phyloP scores from a whole-genome alignment of 2,888 invertebrate genomes.

The Pristionchus fissidentatus region DNA sequence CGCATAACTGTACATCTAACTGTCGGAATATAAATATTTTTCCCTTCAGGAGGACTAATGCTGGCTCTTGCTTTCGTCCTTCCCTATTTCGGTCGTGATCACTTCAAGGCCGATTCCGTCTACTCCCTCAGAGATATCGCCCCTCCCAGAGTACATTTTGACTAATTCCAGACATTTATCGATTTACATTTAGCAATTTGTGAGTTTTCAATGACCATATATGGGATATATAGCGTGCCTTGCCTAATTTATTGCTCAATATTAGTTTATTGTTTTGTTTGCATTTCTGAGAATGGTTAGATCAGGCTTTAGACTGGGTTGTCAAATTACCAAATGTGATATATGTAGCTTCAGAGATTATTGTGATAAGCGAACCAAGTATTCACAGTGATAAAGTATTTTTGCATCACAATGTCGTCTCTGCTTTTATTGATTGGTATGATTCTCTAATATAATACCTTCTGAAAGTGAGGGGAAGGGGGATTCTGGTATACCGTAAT shows the following conservation, averaged over 20 bases:
- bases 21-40: neutral
- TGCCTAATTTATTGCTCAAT: too few relatives aligned
- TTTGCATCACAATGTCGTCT: neutral
- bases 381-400: slow-evolving; percentile 20
- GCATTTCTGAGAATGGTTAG: too few relatives aligned
- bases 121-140: slow-evolving; percentile 9
- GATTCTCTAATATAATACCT: neutral
- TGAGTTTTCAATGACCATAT: too few relatives aligned
- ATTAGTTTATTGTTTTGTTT: too few relatives aligned
- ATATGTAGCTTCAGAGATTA: neutral
- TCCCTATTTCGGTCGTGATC: slow-evolving; percentile 54
- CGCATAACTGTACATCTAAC: neutral
- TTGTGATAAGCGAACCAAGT: slow-evolving; percentile 5
- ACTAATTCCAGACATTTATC: neutral
- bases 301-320: neutral
- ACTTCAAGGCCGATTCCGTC: slow-evolving; percentile 34
- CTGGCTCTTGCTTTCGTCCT: slow-evolving; percentile 56
- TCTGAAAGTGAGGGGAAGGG: neutral
- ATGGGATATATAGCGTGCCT: too few relatives aligned
- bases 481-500: too few relatives aligned
- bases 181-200: too few relatives aligned
- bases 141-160: slow-evolving; percentile 43
- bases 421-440: neutral
- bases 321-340: slow-evolving; percentile 8
- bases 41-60: slow-evolving; percentile 57